Conservation (phyloP, 2,113 vertebrate species). For the Arothron firmamentum region DNA sequence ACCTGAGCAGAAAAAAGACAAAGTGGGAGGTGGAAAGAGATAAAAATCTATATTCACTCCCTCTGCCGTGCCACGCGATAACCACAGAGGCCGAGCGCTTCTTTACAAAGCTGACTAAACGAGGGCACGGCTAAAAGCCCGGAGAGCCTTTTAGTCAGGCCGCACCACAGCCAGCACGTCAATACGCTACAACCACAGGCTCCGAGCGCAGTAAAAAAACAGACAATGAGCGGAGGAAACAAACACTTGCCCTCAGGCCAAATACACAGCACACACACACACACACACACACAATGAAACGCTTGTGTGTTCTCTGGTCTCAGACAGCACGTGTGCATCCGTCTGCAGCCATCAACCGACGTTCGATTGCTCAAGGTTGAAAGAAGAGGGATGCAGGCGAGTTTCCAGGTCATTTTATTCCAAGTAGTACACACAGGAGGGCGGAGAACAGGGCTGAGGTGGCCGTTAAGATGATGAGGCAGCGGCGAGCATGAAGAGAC, state of each 20-base stretch:
- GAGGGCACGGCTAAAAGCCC: slow-evolving; percentile 62
- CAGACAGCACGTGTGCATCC: slow-evolving; percentile 16
- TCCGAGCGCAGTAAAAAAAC: slow-evolving; percentile 26
- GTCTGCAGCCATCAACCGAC: slow-evolving; percentile 37
- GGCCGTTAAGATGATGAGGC: slow-evolving; percentile 12
- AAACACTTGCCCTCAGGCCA: slow-evolving; percentile 16
- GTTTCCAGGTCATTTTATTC: slow-evolving; percentile 25
- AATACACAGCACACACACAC: slow-evolving; percentile 26
- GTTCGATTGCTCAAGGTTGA: slow-evolving; percentile 33
- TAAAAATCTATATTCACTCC: slow-evolving; percentile 72
- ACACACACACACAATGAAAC: too few relatives aligned
- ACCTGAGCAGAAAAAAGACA: slow-evolving; percentile 42
- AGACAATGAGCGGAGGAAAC: slow-evolving; percentile 12
- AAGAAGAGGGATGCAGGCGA: slow-evolving; percentile 10
- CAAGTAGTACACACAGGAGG: slow-evolving; percentile 23
- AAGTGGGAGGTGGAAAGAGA: slow-evolving; percentile 55
- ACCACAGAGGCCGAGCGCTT: slow-evolving; percentile 60
- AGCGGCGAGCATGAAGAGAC: not conserved
- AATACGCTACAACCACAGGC: slow-evolving; percentile 50
- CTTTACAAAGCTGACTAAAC: slow-evolving; percentile 66
- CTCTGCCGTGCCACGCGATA: slow-evolving; percentile 58
- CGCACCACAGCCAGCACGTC: slow-evolving; percentile 47
- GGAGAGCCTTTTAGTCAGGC: slow-evolving; percentile 51
- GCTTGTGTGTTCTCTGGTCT: slow-evolving; percentile 35
- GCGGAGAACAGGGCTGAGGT: slow-evolving; percentile 10